Conservation (phyloP, 2,113 vertebrate genomes). For the Manacus vitellinus region DNA sequence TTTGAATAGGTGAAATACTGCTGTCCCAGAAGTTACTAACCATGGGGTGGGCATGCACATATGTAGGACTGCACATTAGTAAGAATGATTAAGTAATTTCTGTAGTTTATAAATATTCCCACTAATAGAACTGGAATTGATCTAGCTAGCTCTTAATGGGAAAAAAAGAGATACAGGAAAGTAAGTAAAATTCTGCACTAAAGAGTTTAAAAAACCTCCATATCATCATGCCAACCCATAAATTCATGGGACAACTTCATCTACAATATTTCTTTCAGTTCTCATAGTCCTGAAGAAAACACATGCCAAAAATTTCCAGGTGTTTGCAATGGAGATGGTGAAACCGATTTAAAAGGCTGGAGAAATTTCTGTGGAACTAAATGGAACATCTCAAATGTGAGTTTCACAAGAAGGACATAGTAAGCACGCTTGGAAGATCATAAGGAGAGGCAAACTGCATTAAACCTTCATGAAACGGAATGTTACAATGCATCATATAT, state of each 20-base stretch:
- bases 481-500: neutral
- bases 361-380: neutral
- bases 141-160: neutral
- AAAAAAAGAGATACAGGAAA: neutral
- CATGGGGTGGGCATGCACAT: neutral
- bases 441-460: neutral
- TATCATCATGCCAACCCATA: neutral
- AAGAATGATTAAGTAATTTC: neutral
- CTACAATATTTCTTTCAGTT: neutral
- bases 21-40: neutral
- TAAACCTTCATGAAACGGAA: neutral
- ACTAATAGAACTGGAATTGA: neutral
- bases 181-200: neutral
- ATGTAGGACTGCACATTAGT: neutral
- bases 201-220: neutral
- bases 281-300: neutral
- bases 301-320: neutral
- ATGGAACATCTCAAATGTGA: neutral
- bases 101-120: neutral
- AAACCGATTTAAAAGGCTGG: neutral
- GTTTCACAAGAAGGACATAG: neutral
- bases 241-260: neutral
- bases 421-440: neutral
- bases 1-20: neutral
- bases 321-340: neutral